These are phyloP conservation scores for Styela plicata DNA, from an alignment of 23 tunicate species.

Conservation along the genomic window DNA sequence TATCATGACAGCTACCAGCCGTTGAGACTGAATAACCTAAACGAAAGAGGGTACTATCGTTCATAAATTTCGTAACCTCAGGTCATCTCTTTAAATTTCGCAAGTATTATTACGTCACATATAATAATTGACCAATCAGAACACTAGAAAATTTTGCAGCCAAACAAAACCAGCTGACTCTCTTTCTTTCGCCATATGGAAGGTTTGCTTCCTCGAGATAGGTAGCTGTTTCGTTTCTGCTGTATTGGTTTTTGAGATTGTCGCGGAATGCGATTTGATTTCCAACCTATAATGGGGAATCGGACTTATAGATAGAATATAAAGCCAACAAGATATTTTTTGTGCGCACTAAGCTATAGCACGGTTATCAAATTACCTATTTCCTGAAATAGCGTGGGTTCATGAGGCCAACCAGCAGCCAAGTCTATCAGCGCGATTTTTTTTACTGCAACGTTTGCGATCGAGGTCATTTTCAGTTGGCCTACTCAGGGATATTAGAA, in stretches of 20 bases:
- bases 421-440: too few relatives aligned
- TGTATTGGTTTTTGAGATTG: too few relatives aligned
- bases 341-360: too few relatives aligned
- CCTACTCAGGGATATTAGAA: too few relatives aligned
- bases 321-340: too few relatives aligned
- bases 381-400: background rate
- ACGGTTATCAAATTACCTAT: background rate
- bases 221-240: background rate
- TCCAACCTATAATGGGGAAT: too few relatives aligned
- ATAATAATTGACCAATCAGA: background rate
- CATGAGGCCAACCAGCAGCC: background rate
- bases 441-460: background rate
- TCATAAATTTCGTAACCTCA: conserved; percentile 3
- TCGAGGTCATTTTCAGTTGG: too few relatives aligned
- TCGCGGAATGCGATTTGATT: too few relatives aligned
- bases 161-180: background rate
- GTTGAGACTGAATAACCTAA: background rate
- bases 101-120: conserved; percentile 6
- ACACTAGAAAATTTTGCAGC: background rate
- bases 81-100: conserved; percentile 11
- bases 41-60: conserved; percentile 15
- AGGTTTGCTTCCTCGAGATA: background rate
- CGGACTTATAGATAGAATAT: too few relatives aligned
- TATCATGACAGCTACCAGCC: background rate
- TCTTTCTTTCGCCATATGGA: background rate